Evolutionary conservation across 92 coral and sea anemone species (phyloP).

Genomic region (Epizoanthus illoricatus): DNA sequence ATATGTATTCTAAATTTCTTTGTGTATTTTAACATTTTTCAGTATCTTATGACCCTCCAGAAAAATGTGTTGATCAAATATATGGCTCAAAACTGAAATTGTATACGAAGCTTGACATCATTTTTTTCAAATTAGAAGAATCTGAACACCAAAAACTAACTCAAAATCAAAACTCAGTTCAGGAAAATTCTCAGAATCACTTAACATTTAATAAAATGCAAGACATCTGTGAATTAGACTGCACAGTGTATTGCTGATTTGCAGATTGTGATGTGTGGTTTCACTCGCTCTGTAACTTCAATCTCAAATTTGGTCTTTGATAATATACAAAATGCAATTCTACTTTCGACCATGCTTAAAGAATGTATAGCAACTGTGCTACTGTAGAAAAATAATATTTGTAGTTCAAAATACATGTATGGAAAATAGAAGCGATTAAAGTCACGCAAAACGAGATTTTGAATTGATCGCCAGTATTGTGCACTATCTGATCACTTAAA

Average conservation of each 20-base stretch:
- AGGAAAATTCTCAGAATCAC: background rate
- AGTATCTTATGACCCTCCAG: background rate
- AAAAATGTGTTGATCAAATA: background rate
- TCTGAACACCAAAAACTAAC: background rate
- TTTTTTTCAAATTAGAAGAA: background rate
- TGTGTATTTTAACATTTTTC: too few relatives aligned
- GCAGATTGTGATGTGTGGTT: background rate
- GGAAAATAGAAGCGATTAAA: background rate
- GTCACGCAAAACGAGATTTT: background rate
- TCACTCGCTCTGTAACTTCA: background rate
- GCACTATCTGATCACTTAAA: too few relatives aligned
- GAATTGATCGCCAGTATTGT: background rate
- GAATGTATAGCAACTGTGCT: background rate
- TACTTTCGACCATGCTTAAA: background rate
- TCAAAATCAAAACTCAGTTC: background rate
- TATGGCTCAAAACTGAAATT: background rate
- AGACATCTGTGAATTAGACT: background rate
- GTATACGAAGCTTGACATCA: background rate
- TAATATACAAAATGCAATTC: background rate
- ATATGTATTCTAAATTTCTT: too few relatives aligned
- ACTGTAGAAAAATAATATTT: background rate
- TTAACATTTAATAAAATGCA: background rate
- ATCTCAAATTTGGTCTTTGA: background rate
- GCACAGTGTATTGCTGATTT: background rate
- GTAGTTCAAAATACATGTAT: background rate